Conservation (phyloP, 2,888 invertebrate species). For the Strigamia crassipes region DNA sequence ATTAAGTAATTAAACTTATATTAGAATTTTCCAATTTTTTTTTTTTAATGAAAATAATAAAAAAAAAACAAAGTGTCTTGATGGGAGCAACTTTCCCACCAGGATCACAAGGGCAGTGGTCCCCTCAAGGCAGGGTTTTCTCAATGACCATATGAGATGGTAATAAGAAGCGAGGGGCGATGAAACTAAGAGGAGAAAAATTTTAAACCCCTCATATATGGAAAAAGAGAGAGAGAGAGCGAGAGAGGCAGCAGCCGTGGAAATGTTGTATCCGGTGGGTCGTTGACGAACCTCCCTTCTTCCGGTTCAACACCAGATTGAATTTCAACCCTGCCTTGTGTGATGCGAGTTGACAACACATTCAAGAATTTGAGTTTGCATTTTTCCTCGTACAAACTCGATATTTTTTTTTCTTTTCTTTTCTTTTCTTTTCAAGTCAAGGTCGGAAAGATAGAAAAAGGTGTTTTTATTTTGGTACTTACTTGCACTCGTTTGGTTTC, state of each 20-base stretch:
- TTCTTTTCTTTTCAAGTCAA: background rate
- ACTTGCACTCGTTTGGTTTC: conserved; percentile 94
- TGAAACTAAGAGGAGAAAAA: background rate
- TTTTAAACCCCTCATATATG: conserved; percentile 17
- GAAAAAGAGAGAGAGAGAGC: background rate
- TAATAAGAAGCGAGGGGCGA: conserved; percentile 35
- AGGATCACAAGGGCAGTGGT: conserved; percentile 43
- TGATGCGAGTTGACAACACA: conserved; percentile 7
- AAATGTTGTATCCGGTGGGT: conserved; percentile 38
- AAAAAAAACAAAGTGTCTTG: background rate
- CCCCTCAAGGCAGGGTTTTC: conserved; percentile 39
- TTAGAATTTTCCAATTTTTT: no score
- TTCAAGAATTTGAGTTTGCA: background rate
- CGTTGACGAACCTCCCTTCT: conserved; percentile 17
- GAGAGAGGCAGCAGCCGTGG: conserved; percentile 3
- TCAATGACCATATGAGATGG: conserved; percentile 40
- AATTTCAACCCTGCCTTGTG: conserved; percentile 17
- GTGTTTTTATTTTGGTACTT: conserved; percentile 64
- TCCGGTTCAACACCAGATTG: conserved; percentile 21
- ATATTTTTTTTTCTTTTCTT: background rate
- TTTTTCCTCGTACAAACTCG: background rate
- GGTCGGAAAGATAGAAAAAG: background rate
- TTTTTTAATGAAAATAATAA: background rate
- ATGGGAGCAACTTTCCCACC: conserved; percentile 43
- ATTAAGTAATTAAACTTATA: background rate